Evolutionary conservation across 2,888 invertebrate species (phyloP).

Genomic region (Nymphalis urticae): DNA sequence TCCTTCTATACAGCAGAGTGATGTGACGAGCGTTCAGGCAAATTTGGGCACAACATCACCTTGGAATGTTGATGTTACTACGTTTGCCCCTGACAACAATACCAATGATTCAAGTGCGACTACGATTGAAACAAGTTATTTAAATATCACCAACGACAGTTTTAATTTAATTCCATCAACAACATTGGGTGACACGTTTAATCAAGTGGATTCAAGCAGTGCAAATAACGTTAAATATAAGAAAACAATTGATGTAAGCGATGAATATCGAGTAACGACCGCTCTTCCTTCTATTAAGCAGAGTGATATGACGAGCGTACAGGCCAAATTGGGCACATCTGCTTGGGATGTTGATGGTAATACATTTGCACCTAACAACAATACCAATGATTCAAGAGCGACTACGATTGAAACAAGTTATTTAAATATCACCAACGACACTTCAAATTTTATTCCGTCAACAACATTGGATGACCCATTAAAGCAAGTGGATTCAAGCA

Average conservation of each 20-base stretch:
- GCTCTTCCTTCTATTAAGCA: constrained; percentile 28
- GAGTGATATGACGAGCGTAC: constrained; percentile 42
- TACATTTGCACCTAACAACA: constrained; percentile 18
- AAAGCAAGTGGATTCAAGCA: not conserved
- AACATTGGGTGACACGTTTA: not conserved
- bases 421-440: constrained; percentile 4
- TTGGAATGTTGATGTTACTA: constrained; percentile 24
- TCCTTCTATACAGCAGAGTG: constrained; percentile 37
- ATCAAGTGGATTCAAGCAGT: not conserved
- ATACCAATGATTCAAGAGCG: constrained; percentile 38
- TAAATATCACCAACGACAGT: constrained; percentile 1
- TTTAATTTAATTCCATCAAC: not conserved
- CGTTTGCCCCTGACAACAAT: constrained; percentile 18
- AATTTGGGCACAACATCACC: constrained; percentile 7
- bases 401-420: constrained; percentile 32
- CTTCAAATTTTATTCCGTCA: not conserved
- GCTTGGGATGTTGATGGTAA: constrained; percentile 23
- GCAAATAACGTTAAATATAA: no score
- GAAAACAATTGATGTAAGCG: no score
- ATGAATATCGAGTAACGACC: no score
- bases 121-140: constrained; percentile 25
- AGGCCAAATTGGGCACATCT: constrained; percentile 7
- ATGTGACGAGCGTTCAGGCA: constrained; percentile 37
- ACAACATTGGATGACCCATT: not conserved
- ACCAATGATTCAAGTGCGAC: constrained; percentile 39